Conservation (phyloP, 1,140 invertebrate genomes). For the Phymorhynchus buccinoides region DNA sequence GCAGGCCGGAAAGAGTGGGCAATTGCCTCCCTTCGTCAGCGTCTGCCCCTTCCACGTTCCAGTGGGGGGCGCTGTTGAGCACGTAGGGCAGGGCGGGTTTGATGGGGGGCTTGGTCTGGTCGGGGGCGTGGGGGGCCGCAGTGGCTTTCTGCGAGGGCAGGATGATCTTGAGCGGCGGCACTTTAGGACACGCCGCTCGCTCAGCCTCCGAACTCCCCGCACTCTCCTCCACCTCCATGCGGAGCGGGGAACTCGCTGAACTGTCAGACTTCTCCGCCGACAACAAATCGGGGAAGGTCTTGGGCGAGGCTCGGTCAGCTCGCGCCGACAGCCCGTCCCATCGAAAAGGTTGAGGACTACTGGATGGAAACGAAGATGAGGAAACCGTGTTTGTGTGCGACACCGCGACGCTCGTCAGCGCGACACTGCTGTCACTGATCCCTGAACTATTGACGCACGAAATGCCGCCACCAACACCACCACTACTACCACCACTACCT, state of each 20-base stretch:
- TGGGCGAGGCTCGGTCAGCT: conserved; percentile 23
- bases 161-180: conserved; percentile 70
- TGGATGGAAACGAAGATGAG: not conserved
- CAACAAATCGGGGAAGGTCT: conserved; percentile 20
- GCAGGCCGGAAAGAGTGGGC: not conserved
- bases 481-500: conserved; percentile 8
- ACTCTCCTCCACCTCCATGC: conserved; percentile 45
- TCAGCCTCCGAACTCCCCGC: too few species aligned
- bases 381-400: conserved; percentile 1
- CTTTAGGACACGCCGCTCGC: conserved; percentile 68
- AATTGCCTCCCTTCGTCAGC: not conserved
- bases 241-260: conserved; percentile 41
- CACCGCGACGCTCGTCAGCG: not conserved
- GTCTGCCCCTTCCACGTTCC: not conserved
- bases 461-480: conserved; percentile 23
- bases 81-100: conserved; percentile 67
- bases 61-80: conserved; percentile 50
- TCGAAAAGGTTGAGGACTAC: not conserved
- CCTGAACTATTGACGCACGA: conserved; percentile 15
- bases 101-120: conserved; percentile 53
- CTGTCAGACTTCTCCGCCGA: conserved; percentile 37
- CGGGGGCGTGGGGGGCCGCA: conserved; percentile 46
- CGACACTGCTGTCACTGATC: not conserved
- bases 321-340: conserved; percentile 20
- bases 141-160: conserved; percentile 62